Conservation (phyloP, 2,113 vertebrate species). For the Rhea americana region DNA sequence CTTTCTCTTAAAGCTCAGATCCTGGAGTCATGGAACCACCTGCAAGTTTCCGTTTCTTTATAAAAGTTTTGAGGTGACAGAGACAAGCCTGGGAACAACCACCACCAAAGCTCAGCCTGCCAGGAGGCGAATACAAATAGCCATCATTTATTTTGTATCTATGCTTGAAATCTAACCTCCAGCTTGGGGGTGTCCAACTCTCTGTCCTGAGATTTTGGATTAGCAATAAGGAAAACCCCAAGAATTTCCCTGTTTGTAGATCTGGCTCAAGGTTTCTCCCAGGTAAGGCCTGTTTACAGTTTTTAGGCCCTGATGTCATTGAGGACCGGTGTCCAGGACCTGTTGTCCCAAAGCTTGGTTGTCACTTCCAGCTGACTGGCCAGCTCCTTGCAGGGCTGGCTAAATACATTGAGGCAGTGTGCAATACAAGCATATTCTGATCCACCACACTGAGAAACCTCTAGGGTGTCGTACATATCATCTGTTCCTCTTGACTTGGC, state of each 20-base stretch:
- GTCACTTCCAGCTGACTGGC: not conserved
- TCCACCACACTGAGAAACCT: not conserved
- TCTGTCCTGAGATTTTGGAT: not conserved
- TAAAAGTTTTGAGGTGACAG: not conserved
- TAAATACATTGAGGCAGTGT: not conserved
- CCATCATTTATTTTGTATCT: not conserved
- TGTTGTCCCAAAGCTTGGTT: not conserved
- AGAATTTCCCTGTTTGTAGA: not conserved
- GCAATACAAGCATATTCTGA: not conserved
- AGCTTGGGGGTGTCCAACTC: not conserved
- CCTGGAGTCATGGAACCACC: not conserved
- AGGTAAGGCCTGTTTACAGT: not conserved
- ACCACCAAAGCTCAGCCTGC: not conserved
- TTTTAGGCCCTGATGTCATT: not conserved
- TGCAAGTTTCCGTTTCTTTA: rapidly evolving
- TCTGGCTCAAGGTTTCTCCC: not conserved
- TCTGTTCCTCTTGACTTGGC: not conserved
- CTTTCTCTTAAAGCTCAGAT: not conserved
- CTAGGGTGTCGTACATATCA: not conserved
- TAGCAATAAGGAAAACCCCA: not conserved
- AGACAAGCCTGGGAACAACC: not conserved
- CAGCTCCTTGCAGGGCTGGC: not conserved
- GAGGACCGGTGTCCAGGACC: not conserved
- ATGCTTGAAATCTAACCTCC: not conserved
- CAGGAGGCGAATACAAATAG: not conserved